Conservation (phyloP, 2,113 vertebrate genomes). For the Limnothrissa miodon region DNA sequence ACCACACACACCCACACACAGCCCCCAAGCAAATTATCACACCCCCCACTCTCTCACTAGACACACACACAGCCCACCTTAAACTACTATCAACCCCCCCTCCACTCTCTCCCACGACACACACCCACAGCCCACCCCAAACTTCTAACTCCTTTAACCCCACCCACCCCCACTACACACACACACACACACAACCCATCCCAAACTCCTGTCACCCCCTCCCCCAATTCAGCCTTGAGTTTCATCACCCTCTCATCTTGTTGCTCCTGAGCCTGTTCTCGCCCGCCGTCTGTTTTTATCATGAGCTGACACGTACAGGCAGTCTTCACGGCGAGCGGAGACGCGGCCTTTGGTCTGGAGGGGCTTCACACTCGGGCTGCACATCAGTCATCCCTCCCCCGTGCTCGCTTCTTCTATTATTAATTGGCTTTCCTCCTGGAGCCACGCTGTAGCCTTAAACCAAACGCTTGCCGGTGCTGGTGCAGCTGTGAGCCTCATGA, state of each 20-base stretch:
- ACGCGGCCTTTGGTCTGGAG: conserved; percentile 25
- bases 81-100: too few relatives aligned
- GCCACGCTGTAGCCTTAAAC: conserved; percentile 36
- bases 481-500: neutral
- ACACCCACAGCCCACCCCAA: too few relatives aligned
- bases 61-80: too few relatives aligned
- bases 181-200: neutral
- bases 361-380: conserved; percentile 26
- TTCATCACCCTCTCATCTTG: conserved; percentile 36
- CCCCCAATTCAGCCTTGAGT: conserved; percentile 25
- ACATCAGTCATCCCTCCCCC: neutral
- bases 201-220: too few relatives aligned
- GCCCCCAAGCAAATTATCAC: too few relatives aligned
- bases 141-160: too few relatives aligned
- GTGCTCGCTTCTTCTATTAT: conserved; percentile 35
- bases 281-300: conserved; percentile 5
- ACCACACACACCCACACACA: too few relatives aligned
- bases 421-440: conserved; percentile 45
- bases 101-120: neutral
- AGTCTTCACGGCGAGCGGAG: neutral
- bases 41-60: too few relatives aligned
- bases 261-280: neutral
- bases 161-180: neutral
- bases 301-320: conserved; percentile 23
- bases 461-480: conserved; percentile 10